Base-by-base conservation (phyloP, 2,113 vertebrate species). In the Leucosticte australis region DNA sequence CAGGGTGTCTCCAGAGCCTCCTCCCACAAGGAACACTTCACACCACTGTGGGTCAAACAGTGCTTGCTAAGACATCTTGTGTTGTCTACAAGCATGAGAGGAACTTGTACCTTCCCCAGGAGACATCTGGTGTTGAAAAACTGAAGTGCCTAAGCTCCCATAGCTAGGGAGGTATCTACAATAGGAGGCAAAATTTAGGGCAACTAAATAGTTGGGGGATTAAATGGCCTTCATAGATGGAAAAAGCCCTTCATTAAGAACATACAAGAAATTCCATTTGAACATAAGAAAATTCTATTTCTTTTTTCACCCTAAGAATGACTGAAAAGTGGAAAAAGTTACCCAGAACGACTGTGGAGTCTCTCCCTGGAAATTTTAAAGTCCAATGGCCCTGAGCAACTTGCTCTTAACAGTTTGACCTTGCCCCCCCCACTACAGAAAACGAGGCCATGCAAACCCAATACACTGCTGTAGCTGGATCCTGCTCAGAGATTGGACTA, bases 41-140 rank as follows among this genome's bases (percentile, higher is more conserved):
- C 33, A 49, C 5, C 14, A n/a, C 2, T 35, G 4, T 28, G 35
- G 9, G 15, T 57, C n/a, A 64, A 52, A 59, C 0, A 1, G 15
- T 26, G 59, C 10, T 46, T 60, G 37, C 19, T 50, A 78, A 91
- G 27, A 55, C 13, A 49, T 17, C 22, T 27, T 42, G 26, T 23
- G 7, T 7, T 68, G 17, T 44, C 49, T 24, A 23, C 2, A 68
- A 55, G 22, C 14, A 62, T n/a, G 28, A 81, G 18, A 62, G 16
- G 15, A 88, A 69, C 33, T 52, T 44, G 19, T 14, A 56, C 35
- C 27, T 83, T 76, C 23, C 14, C 22, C 28, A 49, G 6, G 5
- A 81, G 10, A 41, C 26, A 60, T 23, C 7, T 65, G 57, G 37
- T 27, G 52, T 78, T 35, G 16, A 59, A 87, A 87, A 87, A 57